Base-by-base conservation (phyloP, 2,888 invertebrate species). In the Drosophila paranaensis region DNA sequence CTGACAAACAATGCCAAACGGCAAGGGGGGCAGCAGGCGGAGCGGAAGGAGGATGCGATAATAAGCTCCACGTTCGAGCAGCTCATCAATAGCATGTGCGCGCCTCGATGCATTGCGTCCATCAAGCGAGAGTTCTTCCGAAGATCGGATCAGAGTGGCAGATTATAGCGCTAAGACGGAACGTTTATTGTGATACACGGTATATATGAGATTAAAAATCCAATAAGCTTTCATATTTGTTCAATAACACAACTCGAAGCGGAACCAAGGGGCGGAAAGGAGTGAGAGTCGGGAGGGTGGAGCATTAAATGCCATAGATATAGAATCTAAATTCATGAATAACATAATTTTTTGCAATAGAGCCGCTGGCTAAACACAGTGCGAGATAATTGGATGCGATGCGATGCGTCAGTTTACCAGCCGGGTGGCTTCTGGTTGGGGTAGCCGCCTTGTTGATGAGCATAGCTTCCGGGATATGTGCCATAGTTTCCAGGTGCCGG, bases 21-120 rank as follows among this genome's bases (percentile, higher is more conserved):
- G 8, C 68, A 55, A 35, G 10, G 9, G 1, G n/a, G 25, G 20
- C 9, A 20, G 1, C 11, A 9, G 51, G 8, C 11, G 3, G 14
- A 13, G 46, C 35, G 13, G 4, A n/a, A 10, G n/a, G 20, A 65
- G 11, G 27, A 58, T 1, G 14, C 14, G 25, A 51, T 80, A 0
- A 71, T 85, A 0, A 88, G 77, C 51, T 30, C 74, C 16, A 76
- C 83, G 0, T 60, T 90, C 69, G 90, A 89, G 45, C 55, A 71
- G 0, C 90, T 96, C 42, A 94, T 96, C 33, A 95, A 96, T 90
- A 94, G 95, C 35, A 94, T 96, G 79, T 95, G 95, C 87, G 94
- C 95, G 84, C 94, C 94, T 54, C 94, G 94, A 76, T 94, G 95
- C 50, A 94, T 96, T 79, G 93, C 94, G 64, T 76, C 93, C 6